Evolutionary conservation across 92 coral and sea anemone genomes (phyloP).

Genomic region (Epizoanthus illoricatus): DNA sequence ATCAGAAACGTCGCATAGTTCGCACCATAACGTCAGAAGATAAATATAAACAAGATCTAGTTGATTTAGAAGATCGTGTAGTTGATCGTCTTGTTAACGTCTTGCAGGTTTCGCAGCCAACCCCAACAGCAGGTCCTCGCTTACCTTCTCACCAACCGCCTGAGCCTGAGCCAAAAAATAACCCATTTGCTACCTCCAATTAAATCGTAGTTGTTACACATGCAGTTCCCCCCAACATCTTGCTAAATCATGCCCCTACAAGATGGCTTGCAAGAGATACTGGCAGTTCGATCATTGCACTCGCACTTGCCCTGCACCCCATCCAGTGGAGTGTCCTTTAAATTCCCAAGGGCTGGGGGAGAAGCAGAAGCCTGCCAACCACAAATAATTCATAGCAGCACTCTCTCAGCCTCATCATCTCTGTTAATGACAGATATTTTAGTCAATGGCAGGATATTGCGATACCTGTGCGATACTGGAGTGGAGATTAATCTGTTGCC

Average conservation of each 20-base stretch:
- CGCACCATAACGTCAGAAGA: slow-evolving; percentile 1
- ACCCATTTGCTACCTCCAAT: neutral
- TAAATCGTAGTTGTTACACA: slow-evolving; percentile 20
- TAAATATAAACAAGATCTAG: slow-evolving; percentile 18
- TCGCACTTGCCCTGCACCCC: slow-evolving; percentile 32
- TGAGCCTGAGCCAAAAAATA: neutral
- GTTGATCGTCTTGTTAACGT: slow-evolving; percentile 24
- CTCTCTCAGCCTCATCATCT: slow-evolving; percentile 30
- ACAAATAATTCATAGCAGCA: slow-evolving; percentile 20
- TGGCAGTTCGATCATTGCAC: slow-evolving; percentile 38
- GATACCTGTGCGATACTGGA: slow-evolving; percentile 43
- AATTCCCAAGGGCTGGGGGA: slow-evolving; percentile 34
- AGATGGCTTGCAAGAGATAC: slow-evolving; percentile 39
- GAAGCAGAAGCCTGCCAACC: neutral
- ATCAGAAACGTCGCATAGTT: neutral
- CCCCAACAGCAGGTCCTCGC: neutral
- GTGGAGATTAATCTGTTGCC: slow-evolving; percentile 46
- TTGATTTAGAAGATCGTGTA: slow-evolving; percentile 33
- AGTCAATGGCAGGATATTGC: slow-evolving; percentile 2
- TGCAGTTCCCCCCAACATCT: slow-evolving; percentile 32
- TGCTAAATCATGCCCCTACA: slow-evolving; percentile 40
- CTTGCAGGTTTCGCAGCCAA: neutral
- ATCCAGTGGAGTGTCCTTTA: slow-evolving; percentile 38
- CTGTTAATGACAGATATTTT: slow-evolving; percentile 33
- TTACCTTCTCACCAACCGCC: too few species aligned